phyloP scores from a whole-genome alignment of 2,113 vertebrate genomes.

The Scalopus aquaticus region DNA sequence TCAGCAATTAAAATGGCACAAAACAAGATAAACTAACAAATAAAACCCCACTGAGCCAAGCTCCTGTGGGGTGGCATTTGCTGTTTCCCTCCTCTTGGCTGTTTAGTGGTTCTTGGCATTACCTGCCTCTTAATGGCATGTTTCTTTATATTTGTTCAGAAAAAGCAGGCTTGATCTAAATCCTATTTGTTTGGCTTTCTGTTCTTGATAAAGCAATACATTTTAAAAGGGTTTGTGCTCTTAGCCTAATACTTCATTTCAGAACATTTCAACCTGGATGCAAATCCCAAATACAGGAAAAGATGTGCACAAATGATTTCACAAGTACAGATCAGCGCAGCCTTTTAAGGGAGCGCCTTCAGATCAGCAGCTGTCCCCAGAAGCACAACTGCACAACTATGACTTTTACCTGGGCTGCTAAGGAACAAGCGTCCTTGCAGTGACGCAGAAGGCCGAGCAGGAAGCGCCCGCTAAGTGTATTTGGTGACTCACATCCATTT shows the following conservation, averaged over 20 bases:
- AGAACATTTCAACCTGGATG: conserved; percentile 69
- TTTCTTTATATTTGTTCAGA: conserved; percentile 73
- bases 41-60: neutral
- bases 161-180: conserved; percentile 57
- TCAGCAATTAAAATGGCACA: conserved; percentile 52
- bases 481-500: conserved; percentile 88
- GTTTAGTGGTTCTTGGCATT: neutral
- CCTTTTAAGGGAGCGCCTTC: conserved; percentile 65
- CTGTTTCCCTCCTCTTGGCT: neutral
- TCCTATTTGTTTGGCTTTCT: neutral
- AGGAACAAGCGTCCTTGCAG: conserved; percentile 75
- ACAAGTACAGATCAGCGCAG: conserved; percentile 67
- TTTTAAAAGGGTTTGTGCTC: conserved; percentile 19
- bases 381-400: conserved; percentile 52
- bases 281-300: conserved; percentile 23
- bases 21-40: conserved; percentile 61
- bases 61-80: neutral
- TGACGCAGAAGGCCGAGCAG: conserved; percentile 84
- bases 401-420: conserved; percentile 80
- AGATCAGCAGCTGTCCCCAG: conserved; percentile 54
- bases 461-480: conserved; percentile 82
- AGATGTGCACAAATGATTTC: conserved; percentile 64
- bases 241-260: conserved; percentile 57
- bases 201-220: neutral
- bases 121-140: neutral